These are phyloP conservation scores for Oreochromis aureus DNA, from an alignment of 2,113 vertebrate genomes.

Conservation along the genomic window DNA sequence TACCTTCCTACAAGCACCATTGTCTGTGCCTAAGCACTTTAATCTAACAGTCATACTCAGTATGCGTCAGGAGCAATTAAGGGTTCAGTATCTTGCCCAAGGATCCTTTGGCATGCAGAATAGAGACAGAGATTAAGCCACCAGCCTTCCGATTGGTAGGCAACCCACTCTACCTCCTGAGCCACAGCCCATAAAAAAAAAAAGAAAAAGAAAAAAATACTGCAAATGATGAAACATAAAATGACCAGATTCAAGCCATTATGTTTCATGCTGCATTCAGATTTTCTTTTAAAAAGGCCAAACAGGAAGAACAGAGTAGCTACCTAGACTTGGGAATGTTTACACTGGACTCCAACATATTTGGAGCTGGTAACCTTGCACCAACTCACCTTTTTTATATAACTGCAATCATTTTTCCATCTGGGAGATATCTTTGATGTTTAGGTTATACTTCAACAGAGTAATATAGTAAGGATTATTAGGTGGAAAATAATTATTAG, in stretches of 20 bases:
- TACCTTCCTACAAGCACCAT: no score
- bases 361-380: neutral
- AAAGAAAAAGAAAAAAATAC: neutral
- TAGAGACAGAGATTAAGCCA: neutral
- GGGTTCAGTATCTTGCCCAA: neutral
- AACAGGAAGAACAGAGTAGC: neutral
- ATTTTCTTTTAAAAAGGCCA: neutral
- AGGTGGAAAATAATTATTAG: neutral
- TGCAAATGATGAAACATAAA: neutral
- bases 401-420: neutral
- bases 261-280: neutral
- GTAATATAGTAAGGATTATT: neutral
- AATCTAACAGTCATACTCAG: neutral
- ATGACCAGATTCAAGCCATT: neutral
- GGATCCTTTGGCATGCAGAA: neutral
- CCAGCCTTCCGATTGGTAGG: neutral
- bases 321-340: neutral
- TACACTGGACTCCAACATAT: neutral
- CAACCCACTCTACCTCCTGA: neutral
- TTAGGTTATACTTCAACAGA: neutral
- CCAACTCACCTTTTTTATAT: neutral
- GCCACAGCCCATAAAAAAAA: neutral
- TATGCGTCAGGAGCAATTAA: neutral
- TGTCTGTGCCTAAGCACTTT: neutral
- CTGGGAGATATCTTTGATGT: neutral